Evolutionary conservation across 2,113 vertebrate species (phyloP), one percentile per base, ranked within the genome.

Genomic region (Xenopus borealis): DNA sequence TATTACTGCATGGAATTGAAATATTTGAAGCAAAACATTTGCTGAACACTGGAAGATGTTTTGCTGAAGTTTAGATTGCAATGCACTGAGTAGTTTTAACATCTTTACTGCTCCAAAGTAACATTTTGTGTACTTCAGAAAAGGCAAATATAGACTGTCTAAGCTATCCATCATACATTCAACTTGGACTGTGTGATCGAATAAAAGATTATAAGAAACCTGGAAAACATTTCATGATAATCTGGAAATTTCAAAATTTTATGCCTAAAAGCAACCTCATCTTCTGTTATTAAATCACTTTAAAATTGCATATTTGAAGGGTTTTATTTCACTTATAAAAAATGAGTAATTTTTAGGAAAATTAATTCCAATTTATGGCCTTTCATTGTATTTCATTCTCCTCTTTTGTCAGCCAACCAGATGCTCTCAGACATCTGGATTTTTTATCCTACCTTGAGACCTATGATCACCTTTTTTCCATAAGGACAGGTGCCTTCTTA

Each of bases 391-490:
- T 78, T 50, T 61, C 46, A 55, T 61, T 72, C 83, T 90, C 88
- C 89, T 90, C 81, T 77, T 87, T 85, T 87, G 83, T 84, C 86
- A 86, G 90, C 90, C 88, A 87, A 86, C 80, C 89, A 91, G 86
- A 89, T 90, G 90, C 85, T 85, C 69, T 70, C 78, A 6, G 72
- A 85, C 88, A 91, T 86, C 88, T 91, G 88, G 79, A 78, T 47
- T 80, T 78, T 79, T 66, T 27, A 53, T 69, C 30, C 71, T 81
- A 83, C 85, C 83, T 79, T 78, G 83, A 85, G 86, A 86, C 79
- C 75, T 72, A 47, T 85, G 79, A 78, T 76, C 82, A 84, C 72
- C 71, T 3, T 0, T 83, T 81, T 76, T 86, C 85, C 72, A 0
- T 74, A 72, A 55, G 12, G 79, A 83, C 89, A 90, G 89, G 86